Conservation (phyloP, 92 coral and sea anemone species). For the Siderastrea radians region DNA sequence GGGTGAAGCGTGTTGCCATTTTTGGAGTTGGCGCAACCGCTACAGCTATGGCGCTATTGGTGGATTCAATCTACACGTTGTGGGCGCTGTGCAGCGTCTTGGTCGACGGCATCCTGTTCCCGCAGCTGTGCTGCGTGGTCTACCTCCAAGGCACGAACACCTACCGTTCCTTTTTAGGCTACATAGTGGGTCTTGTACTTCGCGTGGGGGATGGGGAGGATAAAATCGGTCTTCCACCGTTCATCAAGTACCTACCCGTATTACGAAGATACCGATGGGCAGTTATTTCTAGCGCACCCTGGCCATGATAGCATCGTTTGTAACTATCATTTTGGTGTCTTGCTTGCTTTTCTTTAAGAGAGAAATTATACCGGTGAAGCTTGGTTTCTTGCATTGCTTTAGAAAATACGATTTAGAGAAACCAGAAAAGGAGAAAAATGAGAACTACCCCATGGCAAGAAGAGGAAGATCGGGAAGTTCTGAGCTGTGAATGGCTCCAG, state of each 20-base stretch:
- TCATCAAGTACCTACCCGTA: conserved; percentile 23
- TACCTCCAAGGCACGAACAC: conserved; percentile 85
- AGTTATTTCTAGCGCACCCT: conserved; percentile 92
- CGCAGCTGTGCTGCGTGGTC: conserved; percentile 91
- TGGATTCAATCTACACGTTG: conserved; percentile 86
- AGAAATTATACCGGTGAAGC: conserved; percentile 62
- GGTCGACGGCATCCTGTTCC: conserved; percentile 95
- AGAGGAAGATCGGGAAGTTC: neutral
- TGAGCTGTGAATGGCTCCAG: conserved; percentile 7
- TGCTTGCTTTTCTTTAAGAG: conserved; percentile 71
- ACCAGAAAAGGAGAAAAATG: neutral
- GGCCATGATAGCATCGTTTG: conserved; percentile 82
- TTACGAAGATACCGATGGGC: conserved; percentile 70
- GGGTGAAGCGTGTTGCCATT: conserved; percentile 91
- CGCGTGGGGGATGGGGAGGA: conserved; percentile 90
- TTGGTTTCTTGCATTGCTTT: conserved; percentile 86
- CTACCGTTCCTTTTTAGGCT: conserved; percentile 85
- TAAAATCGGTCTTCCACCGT: conserved; percentile 71
- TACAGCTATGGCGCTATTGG: conserved; percentile 88
- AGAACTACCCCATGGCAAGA: conserved; percentile 37
- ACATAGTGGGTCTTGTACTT: conserved; percentile 82
- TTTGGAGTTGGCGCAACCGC: conserved; percentile 89
- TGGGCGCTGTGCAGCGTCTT: conserved; percentile 91
- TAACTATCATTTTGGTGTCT: conserved; percentile 82
- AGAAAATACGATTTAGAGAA: conserved; percentile 45